phyloP scores from a whole-genome alignment of 2,113 vertebrate species.

The Tor tambroides region DNA sequence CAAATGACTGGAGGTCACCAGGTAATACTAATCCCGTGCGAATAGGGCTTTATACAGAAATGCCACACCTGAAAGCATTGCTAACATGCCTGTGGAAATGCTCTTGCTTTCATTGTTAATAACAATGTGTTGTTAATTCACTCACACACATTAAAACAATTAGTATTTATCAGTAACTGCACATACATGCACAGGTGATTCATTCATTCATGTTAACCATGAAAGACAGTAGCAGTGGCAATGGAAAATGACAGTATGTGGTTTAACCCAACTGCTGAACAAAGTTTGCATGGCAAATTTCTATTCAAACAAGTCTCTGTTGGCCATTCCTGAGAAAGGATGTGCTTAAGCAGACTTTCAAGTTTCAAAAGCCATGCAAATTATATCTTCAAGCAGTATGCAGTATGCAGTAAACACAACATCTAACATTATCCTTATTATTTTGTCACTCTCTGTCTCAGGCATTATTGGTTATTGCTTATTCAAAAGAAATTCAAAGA shows the following conservation, averaged over 20 bases:
- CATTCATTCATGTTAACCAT: background rate
- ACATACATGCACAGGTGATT: background rate
- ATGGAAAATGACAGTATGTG: background rate
- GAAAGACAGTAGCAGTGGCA: background rate
- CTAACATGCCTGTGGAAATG: background rate
- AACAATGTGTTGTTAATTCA: background rate
- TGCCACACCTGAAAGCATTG: background rate
- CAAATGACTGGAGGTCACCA: too few species aligned
- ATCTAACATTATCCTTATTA: background rate
- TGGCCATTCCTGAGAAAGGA: background rate
- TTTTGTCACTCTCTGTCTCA: background rate
- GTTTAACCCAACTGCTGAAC: background rate
- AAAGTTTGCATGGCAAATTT: too few species aligned
- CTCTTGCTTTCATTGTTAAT: background rate
- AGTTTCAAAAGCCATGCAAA: too few species aligned
- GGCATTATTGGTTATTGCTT: constrained; percentile 6
- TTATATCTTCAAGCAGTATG: too few species aligned
- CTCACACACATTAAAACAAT: background rate
- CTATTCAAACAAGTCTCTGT: background rate
- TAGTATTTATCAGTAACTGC: background rate
- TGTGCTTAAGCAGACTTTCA: background rate
- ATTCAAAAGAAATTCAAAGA: background rate
- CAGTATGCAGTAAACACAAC: too few species aligned
- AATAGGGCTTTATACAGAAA: background rate
- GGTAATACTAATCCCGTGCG: too few species aligned